These are phyloP conservation scores for Shinisaurus crocodilurus DNA, from an alignment of 2,113 vertebrate genomes.

Conservation along the genomic window DNA sequence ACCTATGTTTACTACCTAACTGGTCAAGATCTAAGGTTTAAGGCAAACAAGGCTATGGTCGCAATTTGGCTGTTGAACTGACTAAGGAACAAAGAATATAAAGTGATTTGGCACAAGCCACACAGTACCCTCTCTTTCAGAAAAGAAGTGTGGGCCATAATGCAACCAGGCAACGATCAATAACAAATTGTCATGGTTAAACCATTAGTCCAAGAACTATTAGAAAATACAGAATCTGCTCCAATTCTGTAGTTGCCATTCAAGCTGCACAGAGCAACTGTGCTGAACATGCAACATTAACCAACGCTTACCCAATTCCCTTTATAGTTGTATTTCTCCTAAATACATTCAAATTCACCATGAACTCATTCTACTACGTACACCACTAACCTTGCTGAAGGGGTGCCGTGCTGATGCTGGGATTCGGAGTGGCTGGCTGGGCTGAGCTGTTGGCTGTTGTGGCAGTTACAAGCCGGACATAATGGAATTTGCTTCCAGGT, in stretches of 20 bases:
- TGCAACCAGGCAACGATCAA: not conserved
- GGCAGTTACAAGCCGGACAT: conserved; percentile 95
- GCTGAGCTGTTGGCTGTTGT: conserved; percentile 86
- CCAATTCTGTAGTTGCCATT: not conserved
- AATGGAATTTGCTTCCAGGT: conserved; percentile 97
- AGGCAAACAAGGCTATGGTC: not conserved
- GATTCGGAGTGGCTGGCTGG: conserved; percentile 80
- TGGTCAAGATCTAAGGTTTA: not conserved
- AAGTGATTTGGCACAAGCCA: not conserved
- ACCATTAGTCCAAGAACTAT: not conserved
- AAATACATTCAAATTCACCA: not conserved
- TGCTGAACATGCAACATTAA: not conserved
- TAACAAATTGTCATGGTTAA: not conserved
- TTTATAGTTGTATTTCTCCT: not conserved
- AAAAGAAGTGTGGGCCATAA: not conserved
- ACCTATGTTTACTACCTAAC: not conserved
- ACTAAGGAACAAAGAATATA: not conserved
- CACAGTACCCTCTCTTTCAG: not conserved
- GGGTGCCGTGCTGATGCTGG: conserved; percentile 88
- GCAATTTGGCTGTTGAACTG: not conserved
- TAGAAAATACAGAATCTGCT: not conserved
- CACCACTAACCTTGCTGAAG: conserved; percentile 88
- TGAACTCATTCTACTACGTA: not conserved
- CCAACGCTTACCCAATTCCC: not conserved
- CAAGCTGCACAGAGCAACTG: not conserved